Evolutionary conservation across 2,888 invertebrate genomes (phyloP).

Genomic region (Pseudococcus jackbeardsleyi): DNA sequence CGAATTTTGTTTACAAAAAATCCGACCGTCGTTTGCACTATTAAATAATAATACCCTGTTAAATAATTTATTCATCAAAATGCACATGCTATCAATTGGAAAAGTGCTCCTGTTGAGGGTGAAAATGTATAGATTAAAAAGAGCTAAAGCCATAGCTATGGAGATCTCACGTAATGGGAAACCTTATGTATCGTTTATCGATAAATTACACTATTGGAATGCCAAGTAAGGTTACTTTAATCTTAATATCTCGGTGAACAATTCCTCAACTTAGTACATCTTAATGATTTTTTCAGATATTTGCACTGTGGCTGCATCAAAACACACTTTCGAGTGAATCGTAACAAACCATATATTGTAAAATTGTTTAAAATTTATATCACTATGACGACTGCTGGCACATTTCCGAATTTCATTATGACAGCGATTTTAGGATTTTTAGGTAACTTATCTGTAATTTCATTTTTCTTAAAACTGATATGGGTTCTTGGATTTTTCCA

Average conservation of each 20-base stretch:
- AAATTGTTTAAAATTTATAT: slow-evolving; percentile 63
- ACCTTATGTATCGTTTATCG: not conserved
- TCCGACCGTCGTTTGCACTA: not conserved
- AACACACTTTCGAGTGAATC: slow-evolving; percentile 50
- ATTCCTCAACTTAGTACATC: not conserved
- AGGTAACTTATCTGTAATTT: slow-evolving; percentile 68
- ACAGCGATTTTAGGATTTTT: slow-evolving; percentile 79
- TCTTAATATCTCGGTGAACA: not conserved
- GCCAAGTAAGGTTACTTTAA: not conserved
- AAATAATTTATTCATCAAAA: not conserved
- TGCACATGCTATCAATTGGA: not conserved
- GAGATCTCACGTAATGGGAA: not conserved
- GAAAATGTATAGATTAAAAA: not conserved
- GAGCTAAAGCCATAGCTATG: not conserved
- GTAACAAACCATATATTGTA: slow-evolving; percentile 9
- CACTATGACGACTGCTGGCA: slow-evolving; percentile 70
- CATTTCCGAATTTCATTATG: slow-evolving; percentile 75
- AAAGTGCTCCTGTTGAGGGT: not conserved
- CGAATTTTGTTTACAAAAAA: no score
- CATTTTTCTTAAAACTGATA: no score
- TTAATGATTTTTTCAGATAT: not conserved
- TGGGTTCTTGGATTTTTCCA: no score
- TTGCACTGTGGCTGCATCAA: slow-evolving; percentile 53
- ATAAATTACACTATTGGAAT: slow-evolving; percentile 27
- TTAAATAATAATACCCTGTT: not conserved